phyloP scores from a whole-genome alignment of 2,113 vertebrate genomes.

The zebrafish (Danio rerio) region GRCz12tu NC_133187.1:2806001-2806500 shows the following conservation, averaged over 20 bases:
- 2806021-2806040: constrained; percentile 29
- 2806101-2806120: constrained; percentile 60
- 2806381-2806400: neutral
- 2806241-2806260: neutral
- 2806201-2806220: constrained; percentile 20
- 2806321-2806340: too few relatives aligned
- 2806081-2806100: constrained; percentile 66
- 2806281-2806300: neutral
- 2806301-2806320: neutral
- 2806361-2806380: neutral
- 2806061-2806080: constrained; percentile 43
- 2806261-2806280: constrained; percentile 6
- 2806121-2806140: constrained; percentile 58
- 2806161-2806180: constrained; percentile 1
- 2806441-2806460: neutral
- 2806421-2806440: neutral
- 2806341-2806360: neutral
- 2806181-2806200: constrained; percentile 32
- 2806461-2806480: neutral
- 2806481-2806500: too few relatives aligned
- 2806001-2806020: constrained; percentile 34
- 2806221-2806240: neutral
- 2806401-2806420: neutral
- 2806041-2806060: constrained; percentile 29
- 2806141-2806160: constrained; percentile 30